Evolutionary conservation across 2,113 vertebrate species (phyloP), one percentile per base, ranked within the genome.

Genomic region (Chrysochloris asiatica): DNA sequence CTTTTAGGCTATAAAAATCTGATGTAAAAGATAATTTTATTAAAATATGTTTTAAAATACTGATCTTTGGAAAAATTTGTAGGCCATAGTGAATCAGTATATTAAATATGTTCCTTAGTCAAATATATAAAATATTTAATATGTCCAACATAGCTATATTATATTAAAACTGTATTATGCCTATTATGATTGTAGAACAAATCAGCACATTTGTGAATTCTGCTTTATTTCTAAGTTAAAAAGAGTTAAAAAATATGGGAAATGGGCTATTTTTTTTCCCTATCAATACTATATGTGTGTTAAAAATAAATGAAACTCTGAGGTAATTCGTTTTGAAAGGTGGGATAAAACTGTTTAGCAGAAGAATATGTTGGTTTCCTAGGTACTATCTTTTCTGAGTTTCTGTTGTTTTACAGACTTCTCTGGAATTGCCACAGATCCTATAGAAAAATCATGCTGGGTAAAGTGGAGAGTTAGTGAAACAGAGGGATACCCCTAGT

Each of bases 1-100:
- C 14, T 72, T 45, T 83, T 56, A 85, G 41, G 5, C 38, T 77
- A 81, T 75, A 91, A 94, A 65, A 91, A 52, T 36, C 26, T 36
- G 28, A 89, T 65, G 8, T 72, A 85, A 95, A 86, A 76, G 61
- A 41, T 84, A 30, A 71, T 33, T 61, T 88, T 88, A 75, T 84
- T 9, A 79, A 50, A 89, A 65, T 83, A 12, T 72, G 2, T 85
- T 59, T 85, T 86, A 76, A 67, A 90, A 75, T 83, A 38, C 0
- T 69, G 11, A 47, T 38, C 81, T 86, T 73, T 79, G n/a, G n/a
- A 61, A 1, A 80, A 82, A 84, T 41, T 7, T 71, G 13, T 87
- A 86, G 17, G 28, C 4, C 72, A 63, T 83, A 56, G 24, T 90
- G 86, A 86, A 83, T 94, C 7, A 48, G 0, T 47, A 6, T 90